Percentiles rank a stretch among this genome's conserved stretches.
Conservation (phyloP, 2,888 invertebrate genomes). For the Amphiduros pacificus region DNA sequence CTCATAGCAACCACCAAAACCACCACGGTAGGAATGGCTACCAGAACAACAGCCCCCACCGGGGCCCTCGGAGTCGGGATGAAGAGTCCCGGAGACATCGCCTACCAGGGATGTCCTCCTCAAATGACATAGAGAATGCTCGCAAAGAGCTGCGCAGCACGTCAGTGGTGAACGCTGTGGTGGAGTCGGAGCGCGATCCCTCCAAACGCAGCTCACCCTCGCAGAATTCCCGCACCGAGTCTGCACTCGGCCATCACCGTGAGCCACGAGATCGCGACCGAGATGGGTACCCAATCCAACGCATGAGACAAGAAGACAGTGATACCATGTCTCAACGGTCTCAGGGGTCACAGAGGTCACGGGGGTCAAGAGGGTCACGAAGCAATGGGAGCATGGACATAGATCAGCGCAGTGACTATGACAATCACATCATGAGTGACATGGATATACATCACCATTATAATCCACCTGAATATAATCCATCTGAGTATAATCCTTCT, state of each 20-base stretch:
- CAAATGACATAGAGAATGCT: neutral
- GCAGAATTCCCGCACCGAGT: neutral
- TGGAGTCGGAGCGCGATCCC: neutral
- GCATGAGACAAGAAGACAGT: conserved; percentile 4
- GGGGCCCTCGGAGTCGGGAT: no score
- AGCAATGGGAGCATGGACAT: neutral
- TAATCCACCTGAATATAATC: neutral
- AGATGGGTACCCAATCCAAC: neutral
- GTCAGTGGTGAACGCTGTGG: conserved; percentile 11
- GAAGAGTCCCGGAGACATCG: neutral
- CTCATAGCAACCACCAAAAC: neutral
- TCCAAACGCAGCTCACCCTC: neutral
- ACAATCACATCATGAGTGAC: conserved; percentile 4
- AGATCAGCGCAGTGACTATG: conserved; percentile 11
- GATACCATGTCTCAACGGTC: neutral
- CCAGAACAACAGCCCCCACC: neutral
- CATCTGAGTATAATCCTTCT: neutral
- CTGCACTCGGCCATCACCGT: neutral
- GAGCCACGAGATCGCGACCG: neutral
- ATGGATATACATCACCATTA: neutral
- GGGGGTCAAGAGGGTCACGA: neutral
- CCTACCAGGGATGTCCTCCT: neutral
- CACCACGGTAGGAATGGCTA: neutral
- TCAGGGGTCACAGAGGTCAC: neutral
- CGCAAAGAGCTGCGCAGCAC: neutral